Base-by-base conservation (phyloP, 2,888 invertebrate genomes). In the Acanthosepion lycidas region DNA sequence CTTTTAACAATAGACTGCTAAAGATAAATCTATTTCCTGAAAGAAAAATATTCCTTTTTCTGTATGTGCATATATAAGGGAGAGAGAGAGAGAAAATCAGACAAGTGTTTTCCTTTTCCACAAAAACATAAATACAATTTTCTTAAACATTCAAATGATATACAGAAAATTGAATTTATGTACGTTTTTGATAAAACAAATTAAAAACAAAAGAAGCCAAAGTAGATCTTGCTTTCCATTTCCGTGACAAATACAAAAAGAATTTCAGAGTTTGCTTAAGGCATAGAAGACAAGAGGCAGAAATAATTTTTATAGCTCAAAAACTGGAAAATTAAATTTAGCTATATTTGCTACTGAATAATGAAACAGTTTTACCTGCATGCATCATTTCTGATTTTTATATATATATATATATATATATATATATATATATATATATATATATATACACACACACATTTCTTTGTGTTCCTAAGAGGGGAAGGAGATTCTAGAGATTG, bases 1-100 rank as follows among this genome's bases (percentile, higher is more conserved):
- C n/a, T 78, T n/a, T 78, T 78, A 78, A 78, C n/a, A 78, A 78
- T 78, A 78, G 78, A 78, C 15, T 78, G 78, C 78, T 78, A 78
- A 78, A 78, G 55, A 78, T 78, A 78, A 78, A 78, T 78, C 78
- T 15, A 78, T 78, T 78, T 78, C 78, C n/a, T 78, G 15, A 78
- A n/a, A 78, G n/a, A 78, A 78, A 78, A 78, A n/a, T 78, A n/a
- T 78, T n/a, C n/a, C n/a, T 78, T 78, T 33, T 33, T 33, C 20
- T 78, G 18, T n/a, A 78, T 15, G 5, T 23, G 20, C 20, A 59
- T 59, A 23, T 23, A 23, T 23, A 33, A 33, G 33, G 33, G 23
- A 53, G 15, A 20, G 15, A 53, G 8, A 53, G 23, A 64, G 23
- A 28, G 8, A 12, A 8, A 78, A 78, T 78, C 78, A 78, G n/a